A percentile compares a stretch with the other conserved stretches of the same genome.
Evolutionary conservation across 1,140 invertebrate genomes (phyloP).

Genomic region (Aleiodes sp.): DNA sequence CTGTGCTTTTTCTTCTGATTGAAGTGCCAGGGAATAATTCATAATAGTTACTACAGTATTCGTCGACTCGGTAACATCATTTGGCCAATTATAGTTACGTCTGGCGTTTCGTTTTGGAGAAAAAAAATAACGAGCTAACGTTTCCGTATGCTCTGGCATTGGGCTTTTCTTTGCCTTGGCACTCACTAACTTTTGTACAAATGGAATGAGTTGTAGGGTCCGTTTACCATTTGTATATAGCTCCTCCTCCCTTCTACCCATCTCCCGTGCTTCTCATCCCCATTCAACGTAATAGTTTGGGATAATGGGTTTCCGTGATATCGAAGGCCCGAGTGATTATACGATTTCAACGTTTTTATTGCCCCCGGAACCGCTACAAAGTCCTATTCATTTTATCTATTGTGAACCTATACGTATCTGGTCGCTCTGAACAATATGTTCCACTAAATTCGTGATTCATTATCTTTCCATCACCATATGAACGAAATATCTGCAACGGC

Average conservation of each 20-base stretch:
- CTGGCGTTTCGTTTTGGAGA: background rate
- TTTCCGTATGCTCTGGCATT: too few species aligned
- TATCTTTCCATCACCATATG: background rate
- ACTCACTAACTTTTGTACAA: background rate
- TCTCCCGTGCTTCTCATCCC: too few species aligned
- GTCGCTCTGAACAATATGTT: background rate
- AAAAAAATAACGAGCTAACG: slow-evolving; percentile 1
- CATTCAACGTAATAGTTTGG: background rate
- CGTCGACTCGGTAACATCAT: background rate
- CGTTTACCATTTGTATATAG: background rate
- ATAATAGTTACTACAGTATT: background rate
- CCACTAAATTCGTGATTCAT: background rate
- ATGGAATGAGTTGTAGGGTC: background rate
- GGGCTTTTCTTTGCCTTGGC: background rate
- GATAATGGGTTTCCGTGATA: slow-evolving; percentile 5
- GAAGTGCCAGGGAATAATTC: background rate
- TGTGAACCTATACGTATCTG: background rate
- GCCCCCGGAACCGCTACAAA: background rate
- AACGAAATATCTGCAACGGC: too few species aligned
- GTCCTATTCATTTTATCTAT: background rate
- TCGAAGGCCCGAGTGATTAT: background rate
- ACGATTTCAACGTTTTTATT: background rate
- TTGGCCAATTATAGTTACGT: background rate
- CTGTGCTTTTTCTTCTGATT: background rate
- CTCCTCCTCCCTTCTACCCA: too few species aligned